Conservation (phyloP, 2,797 vertebrate species). For the Spinus olivaceus region DNA sequence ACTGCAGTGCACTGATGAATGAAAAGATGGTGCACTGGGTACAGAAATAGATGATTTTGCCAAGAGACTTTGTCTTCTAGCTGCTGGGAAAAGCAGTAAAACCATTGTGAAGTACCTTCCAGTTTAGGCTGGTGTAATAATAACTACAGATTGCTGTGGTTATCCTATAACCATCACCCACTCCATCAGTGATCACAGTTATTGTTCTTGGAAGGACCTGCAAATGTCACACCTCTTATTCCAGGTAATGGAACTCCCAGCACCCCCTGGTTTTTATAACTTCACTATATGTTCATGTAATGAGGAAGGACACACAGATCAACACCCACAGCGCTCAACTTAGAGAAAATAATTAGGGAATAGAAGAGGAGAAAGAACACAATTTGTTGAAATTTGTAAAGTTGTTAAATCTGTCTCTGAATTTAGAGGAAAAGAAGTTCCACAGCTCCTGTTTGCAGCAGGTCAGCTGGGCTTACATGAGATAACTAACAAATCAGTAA, state of each 20-base stretch:
- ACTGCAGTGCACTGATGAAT: background rate
- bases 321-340: background rate
- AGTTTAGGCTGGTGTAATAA: background rate
- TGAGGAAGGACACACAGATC: background rate
- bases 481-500: background rate
- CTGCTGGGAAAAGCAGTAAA: background rate
- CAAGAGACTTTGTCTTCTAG: background rate
- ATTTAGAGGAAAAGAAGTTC: background rate
- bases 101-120: background rate
- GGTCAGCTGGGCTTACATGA: background rate
- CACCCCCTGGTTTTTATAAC: background rate
- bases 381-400: background rate
- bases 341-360: background rate
- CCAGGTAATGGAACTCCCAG: background rate
- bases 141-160: background rate
- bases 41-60: background rate
- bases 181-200: background rate
- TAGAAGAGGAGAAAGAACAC: background rate
- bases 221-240: background rate
- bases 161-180: background rate
- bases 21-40: background rate
- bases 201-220: background rate
- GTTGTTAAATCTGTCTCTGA: background rate
- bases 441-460: background rate
- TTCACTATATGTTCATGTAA: background rate